Conservation (phyloP, 2,113 vertebrate genomes). For the Protomyctophum bolini region DNA sequence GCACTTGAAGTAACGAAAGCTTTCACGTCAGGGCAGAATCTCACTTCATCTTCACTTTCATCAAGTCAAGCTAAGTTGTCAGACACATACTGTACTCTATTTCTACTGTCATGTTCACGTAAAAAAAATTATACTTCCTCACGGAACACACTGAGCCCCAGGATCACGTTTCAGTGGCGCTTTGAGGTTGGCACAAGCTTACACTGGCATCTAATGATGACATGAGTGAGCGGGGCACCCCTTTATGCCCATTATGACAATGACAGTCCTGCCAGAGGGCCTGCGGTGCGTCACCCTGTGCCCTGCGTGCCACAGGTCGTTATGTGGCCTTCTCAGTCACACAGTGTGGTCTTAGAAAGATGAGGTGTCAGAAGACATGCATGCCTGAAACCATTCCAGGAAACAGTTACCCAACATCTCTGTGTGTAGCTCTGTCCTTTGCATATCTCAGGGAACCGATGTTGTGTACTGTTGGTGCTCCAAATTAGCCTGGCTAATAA, state of each 20-base stretch:
- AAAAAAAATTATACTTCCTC: background rate
- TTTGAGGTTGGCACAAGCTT: background rate
- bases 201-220: constrained; percentile 8
- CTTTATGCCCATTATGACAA: constrained; percentile 46
- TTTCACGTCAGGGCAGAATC: too few relatives aligned
- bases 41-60: too few relatives aligned
- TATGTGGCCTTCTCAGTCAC: constrained; percentile 41
- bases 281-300: constrained; percentile 27
- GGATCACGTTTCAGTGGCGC: background rate
- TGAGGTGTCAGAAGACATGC: constrained; percentile 36
- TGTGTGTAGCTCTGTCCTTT: too few relatives aligned
- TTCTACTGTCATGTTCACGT: too few relatives aligned
- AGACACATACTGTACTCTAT: background rate
- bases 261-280: constrained; percentile 22
- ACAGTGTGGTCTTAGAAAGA: constrained; percentile 12
- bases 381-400: background rate
- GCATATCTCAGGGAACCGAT: too few relatives aligned
- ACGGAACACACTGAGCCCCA: background rate
- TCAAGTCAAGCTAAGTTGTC: too few relatives aligned
- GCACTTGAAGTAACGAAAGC: too few relatives aligned
- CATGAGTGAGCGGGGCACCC: constrained; percentile 17
- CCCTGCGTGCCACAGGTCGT: constrained; percentile 24
- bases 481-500: too few relatives aligned
- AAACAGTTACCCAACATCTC: too few relatives aligned
- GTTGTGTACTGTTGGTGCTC: too few relatives aligned